Base-by-base conservation (phyloP, 2,797 vertebrate species). In the Alca torda region DNA sequence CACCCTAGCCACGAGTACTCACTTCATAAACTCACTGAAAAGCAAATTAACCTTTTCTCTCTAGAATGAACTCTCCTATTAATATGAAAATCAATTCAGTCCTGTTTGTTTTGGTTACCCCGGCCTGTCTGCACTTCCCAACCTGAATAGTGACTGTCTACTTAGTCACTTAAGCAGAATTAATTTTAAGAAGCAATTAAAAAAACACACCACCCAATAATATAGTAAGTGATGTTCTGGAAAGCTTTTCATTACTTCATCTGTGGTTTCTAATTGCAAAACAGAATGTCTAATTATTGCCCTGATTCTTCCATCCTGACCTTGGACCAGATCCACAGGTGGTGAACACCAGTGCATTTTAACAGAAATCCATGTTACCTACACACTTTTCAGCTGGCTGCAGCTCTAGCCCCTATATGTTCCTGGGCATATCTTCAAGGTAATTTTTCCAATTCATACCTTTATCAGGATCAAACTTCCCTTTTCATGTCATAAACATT, bases 1-100 rank as follows among this genome's bases (percentile, higher is more conserved):
- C 94, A 96, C 87, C 86, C 91, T 93, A 96, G 93, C 91, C 96
- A 90, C 33, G 77, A 98, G 90, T 83, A 87, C 20, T 82, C 76
- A 88, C 94, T 96, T 97, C 94, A 95, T 97, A 97, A 97, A 96
- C 93, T 96, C 92, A 90, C 96, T 97, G 97, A 96, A 97, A 97
- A 97, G 92, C 93, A 95, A 97, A 98, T 98, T 98, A 98, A 97
- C 97, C 97, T 98, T 97, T 98, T 97, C 92, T 97, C 63, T 96
- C 90, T 95, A 64, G 75, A 75, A 96, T 94, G 95, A 97, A 92
- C 96, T 96, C 86, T 93, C 94, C 90, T 94, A 97, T 97, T 98
- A 98, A 97, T 96, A 97, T 96, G 95, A 97, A 98, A 98, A 98
- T 96, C 90, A 97, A 95, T 97, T 97, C 92, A 94, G 72, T 88